phyloP scores from a whole-genome alignment of 2,888 invertebrate species.

The Macrophya alboannulata region DNA sequence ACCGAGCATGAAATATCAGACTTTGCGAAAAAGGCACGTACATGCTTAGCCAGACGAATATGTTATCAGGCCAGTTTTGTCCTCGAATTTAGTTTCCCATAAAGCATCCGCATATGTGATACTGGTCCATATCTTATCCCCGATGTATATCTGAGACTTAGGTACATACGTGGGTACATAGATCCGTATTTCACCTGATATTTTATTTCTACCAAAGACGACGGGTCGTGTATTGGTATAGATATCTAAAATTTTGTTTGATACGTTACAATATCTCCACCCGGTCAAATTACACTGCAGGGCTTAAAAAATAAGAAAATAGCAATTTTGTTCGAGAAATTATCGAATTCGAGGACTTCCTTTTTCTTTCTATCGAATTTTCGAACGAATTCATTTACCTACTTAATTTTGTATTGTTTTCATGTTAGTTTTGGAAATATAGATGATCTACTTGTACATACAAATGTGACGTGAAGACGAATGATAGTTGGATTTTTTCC shows the following conservation, averaged over 20 bases:
- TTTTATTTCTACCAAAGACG: not conserved
- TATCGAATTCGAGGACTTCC: not conserved
- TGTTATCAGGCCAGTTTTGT: conserved; percentile 26
- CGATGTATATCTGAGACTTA: conserved; percentile 8
- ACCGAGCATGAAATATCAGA: not conserved
- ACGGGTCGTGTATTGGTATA: not conserved
- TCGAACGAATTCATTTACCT: no score
- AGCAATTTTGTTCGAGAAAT: not conserved
- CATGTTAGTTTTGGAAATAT: not conserved
- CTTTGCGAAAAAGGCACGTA: conserved; percentile 32
- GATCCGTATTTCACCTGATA: conserved; percentile 25
- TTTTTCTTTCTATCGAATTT: no score
- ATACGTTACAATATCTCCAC: not conserved
- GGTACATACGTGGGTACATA: not conserved
- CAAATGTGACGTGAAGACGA: not conserved
- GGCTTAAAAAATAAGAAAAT: not conserved
- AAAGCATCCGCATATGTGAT: conserved; percentile 26
- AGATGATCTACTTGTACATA: not conserved
- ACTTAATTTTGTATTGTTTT: not conserved
- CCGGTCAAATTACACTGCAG: not conserved
- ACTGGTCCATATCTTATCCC: conserved; percentile 40
- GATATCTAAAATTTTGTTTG: not conserved
- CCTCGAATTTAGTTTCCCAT: conserved; percentile 38
- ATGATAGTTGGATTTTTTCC: not conserved
- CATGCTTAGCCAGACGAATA: conserved; percentile 10